Evolutionary conservation across 1,140 invertebrate genomes (phyloP), one percentile per base, ranked within the genome.

Genomic region (Sminthurinus signatus): DNA sequence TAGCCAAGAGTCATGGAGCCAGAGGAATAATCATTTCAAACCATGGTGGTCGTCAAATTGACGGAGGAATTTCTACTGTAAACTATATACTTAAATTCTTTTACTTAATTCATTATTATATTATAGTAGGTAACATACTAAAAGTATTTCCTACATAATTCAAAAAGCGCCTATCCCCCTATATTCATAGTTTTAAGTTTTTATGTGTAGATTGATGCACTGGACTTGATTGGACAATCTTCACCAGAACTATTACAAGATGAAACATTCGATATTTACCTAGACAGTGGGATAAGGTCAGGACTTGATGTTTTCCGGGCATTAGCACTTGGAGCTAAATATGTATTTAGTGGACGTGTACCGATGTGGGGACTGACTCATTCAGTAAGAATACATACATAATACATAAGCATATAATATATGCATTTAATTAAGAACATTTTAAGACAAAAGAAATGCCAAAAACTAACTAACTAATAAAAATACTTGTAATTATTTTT

Each of bases 401-500:
- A 50, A 50, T 50, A 25, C 19, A 50, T 19, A 19, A 50, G 5
- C 19, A 19, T n/a, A n/a, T n/a, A n/a, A n/a, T n/a, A n/a, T n/a
- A n/a, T n/a, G 39, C 10, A 12, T 42, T 10, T n/a, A 12, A 12
- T 10, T n/a, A 42, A 10, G 39, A 42, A 42, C n/a, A n/a, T n/a
- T 42, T 42, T 12, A 42, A n/a, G n/a, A n/a, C n/a, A n/a, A n/a
- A n/a, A n/a, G n/a, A n/a, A n/a, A n/a, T n/a, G n/a, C n/a, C n/a
- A n/a, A n/a, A n/a, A n/a, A n/a, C n/a, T n/a, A n/a, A n/a, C n/a
- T n/a, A n/a, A n/a, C n/a, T n/a, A n/a, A n/a, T n/a, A n/a, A n/a
- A n/a, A n/a, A 67, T 97, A 0, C 96, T 91, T 88, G 93, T 90
- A 1, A 75, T 96, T n/a, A 80, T 87, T 21, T 60, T 60, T 14